These are phyloP conservation scores for Pollimyrus isidori DNA, from an alignment of 2,113 vertebrate genomes.

Conservation along the genomic window DNA sequence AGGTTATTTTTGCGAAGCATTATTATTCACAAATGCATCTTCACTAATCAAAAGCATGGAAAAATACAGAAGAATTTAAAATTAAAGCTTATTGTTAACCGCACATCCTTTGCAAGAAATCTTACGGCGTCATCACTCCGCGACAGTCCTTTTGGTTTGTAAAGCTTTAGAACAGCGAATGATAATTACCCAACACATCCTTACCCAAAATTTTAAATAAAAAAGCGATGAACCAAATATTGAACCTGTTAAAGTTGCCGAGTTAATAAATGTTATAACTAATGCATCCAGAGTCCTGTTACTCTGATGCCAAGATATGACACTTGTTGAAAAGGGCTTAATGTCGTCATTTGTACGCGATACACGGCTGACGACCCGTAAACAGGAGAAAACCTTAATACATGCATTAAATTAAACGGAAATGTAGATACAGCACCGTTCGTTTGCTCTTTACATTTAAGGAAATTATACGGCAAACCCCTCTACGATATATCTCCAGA, in stretches of 20 bases:
- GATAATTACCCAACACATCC: background rate
- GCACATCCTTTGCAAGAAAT: background rate
- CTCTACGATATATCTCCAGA: background rate
- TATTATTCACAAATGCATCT: background rate
- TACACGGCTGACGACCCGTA: background rate
- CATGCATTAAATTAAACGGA: background rate
- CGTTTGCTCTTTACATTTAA: background rate
- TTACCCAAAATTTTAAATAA: background rate
- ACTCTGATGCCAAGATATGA: background rate
- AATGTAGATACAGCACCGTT: background rate
- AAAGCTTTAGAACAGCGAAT: background rate
- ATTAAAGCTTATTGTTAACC: background rate
- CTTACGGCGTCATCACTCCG: background rate
- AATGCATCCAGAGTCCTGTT: background rate
- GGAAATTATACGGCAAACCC: background rate
- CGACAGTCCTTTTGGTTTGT: background rate
- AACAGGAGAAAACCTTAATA: background rate
- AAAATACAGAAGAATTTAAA: background rate
- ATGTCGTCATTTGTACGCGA: background rate
- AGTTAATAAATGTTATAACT: background rate
- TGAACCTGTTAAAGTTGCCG: background rate
- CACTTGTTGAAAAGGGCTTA: constrained; percentile 8
- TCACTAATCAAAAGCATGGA: background rate
- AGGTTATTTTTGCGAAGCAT: background rate
- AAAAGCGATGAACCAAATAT: background rate